Conservation (phyloP, 2,888 invertebrate genomes). For the Craniophora ligustri region DNA sequence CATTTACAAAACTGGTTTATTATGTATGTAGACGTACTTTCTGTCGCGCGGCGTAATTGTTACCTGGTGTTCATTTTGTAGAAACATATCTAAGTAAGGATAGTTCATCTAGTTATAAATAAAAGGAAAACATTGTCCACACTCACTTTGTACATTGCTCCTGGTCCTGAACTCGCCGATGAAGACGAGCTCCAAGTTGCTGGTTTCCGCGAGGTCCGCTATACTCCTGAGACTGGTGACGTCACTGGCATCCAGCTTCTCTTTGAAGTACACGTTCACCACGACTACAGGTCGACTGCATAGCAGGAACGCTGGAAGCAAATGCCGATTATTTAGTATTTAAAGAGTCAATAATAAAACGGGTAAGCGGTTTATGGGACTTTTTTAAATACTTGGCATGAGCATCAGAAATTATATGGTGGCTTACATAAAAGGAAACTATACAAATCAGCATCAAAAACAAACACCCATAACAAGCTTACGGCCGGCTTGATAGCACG, state of each 20-base stretch:
- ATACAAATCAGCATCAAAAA: no score
- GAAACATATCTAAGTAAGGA: not conserved
- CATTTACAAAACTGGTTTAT: not conserved
- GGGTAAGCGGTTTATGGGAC: no score
- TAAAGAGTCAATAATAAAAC: no score
- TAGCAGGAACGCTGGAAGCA: conserved; percentile 82
- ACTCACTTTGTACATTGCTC: conserved; percentile 79
- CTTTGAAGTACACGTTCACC: conserved; percentile 79
- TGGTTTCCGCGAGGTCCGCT: conserved; percentile 64
- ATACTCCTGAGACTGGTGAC: conserved; percentile 56
- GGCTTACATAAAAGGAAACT: no score
- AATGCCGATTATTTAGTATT: not conserved
- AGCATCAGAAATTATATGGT: no score
- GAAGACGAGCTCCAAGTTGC: conserved; percentile 66
- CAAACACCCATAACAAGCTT: no score
- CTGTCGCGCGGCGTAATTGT: no score
- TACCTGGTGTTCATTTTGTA: no score
- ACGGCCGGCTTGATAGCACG: no score
- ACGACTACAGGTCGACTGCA: conserved; percentile 83
- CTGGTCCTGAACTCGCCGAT: conserved; percentile 77
- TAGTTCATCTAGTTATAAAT: not conserved
- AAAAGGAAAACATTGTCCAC: not conserved
- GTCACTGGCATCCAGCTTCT: conserved; percentile 65
- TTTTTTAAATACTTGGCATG: no score
- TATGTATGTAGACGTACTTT: no score